Base-by-base conservation (phyloP, 2,888 invertebrate genomes). In the Sthenelais limicola region DNA sequence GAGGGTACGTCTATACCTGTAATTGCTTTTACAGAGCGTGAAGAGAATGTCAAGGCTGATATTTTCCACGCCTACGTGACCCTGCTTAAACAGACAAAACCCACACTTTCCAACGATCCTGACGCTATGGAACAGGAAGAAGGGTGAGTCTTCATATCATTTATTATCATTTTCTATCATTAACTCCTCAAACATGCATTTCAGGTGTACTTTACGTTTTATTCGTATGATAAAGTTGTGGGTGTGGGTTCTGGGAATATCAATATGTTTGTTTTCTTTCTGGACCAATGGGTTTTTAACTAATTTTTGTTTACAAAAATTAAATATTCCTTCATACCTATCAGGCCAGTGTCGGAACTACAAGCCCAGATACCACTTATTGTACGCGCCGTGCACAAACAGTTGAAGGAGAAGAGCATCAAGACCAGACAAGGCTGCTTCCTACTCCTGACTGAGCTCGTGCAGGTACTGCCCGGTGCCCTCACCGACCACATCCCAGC, bases 41-140 rank as follows among this genome's bases (percentile, higher is more conserved):
- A 99, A 88, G 99, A 99, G 89, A 99, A 98, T 88, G 99, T 99
- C 0, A 98, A 98, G 85, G 96, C 96, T 32, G 98, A 99, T 86
- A 96, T 99, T 77, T 94, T 99, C 86, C 95, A 96, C 84, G 97
- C 98, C 0, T 98, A 97, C 86, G 94, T 97, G 72, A 95, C 98
- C 0, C 89, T 99, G 48, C 88, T 99, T 77, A 91, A 94, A 76
- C 97, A 97, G 85, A 98, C 98, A 0, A 91, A 93, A 70, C 93
- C 95, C 0, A 90, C 92, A 0, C 77, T 83, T 24, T 76, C 82
- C 5, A 75, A 82, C 24, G 88, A 87, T 71, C 82, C 86, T 3
- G 87, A 88, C 76, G 83, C 86, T 54, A 88, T 88, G 88, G 88
- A 89, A 47, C 85, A 86, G 73, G 88, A 87, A 74, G 88, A 78